These are phyloP conservation scores for Bucco capensis DNA, from an alignment of 2,113 vertebrate genomes.

Conservation along the genomic window DNA sequence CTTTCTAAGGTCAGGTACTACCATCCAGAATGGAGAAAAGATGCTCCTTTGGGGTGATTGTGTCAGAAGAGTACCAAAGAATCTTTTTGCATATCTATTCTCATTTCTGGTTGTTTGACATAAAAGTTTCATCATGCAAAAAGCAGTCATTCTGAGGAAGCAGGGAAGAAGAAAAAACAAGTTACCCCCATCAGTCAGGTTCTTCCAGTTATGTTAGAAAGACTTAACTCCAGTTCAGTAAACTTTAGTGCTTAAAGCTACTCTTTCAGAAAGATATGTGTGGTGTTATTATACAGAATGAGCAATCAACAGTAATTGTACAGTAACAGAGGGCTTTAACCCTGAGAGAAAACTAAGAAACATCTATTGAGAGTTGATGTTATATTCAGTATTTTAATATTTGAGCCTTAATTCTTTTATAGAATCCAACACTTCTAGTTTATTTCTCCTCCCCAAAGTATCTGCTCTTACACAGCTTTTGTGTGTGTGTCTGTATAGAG, in stretches of 20 bases:
- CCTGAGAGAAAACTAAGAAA: neutral
- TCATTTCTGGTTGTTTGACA: slow-evolving; percentile 42
- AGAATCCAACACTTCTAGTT: neutral
- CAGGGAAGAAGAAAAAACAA: neutral
- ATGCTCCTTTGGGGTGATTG: neutral
- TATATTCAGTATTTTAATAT: neutral
- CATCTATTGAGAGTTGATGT: neutral
- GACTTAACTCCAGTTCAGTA: neutral
- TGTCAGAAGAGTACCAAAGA: neutral
- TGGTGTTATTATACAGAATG: neutral
- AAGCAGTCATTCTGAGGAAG: slow-evolving; percentile 70
- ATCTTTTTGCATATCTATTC: neutral
- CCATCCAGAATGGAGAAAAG: slow-evolving; percentile 23
- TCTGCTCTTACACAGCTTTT: neutral
- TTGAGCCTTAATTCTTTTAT: neutral
- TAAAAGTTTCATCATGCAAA: slow-evolving; percentile 50
- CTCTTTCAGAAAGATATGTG: neutral
- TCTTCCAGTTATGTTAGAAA: neutral
- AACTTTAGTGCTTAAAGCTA: neutral
- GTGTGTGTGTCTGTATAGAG: neutral
- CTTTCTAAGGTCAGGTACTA: neutral
- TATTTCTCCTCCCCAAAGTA: neutral
- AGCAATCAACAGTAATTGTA: neutral
- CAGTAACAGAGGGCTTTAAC: neutral
- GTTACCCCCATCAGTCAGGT: neutral